Evolutionary conservation across 1,140 invertebrate species (phyloP), one percentile per base, ranked within the genome.

Genomic region (Drosophila parabipectinata): DNA sequence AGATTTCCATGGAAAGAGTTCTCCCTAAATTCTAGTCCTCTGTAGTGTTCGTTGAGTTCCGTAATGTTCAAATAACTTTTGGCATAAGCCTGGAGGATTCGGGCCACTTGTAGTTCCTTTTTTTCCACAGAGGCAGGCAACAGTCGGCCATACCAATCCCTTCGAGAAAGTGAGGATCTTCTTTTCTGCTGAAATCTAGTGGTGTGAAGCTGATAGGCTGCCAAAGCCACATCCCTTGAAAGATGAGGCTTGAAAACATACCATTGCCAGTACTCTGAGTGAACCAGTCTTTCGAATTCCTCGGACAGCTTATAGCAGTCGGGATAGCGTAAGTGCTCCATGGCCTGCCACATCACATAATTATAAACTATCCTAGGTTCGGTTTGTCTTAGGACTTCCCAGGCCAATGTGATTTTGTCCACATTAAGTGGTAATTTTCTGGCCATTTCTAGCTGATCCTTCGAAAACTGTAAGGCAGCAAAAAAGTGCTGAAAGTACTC

Each of bases 191-290:
- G 80, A 24, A 91, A 91, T 3, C 85, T 83, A 21, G 90, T 91
- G 1, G 90, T 88, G 26, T 91, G 90, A 44, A 88, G 55, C 26
- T 91, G 82, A 50, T 82, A 91, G 28, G 79, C 52, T 5, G 90
- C 85, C 52, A 91, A 18, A 3, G 90, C 90, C 5, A 91, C 90
- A 3, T 91, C 69, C 1, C 80, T 72, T 1, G 18, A 54, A 8
- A 88, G 39, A 5, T 79, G 59, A 3, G 54, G 24, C 1, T 51
- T 51, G 2, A 91, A 60, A 5, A 90, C 62, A 50, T 84, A 54
- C 90, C 90, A 91, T 15, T 90, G 78, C 90, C 90, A 91, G 24
- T 91, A 91, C 28, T 91, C 90, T 0, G 75, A 37, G 10, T 85
- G 73, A 3, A 91, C 39, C 8, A 91, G 10, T 3, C 72, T 53